Base-by-base conservation (phyloP, 2,888 invertebrate genomes). In the Orgyia antiqua region DNA sequence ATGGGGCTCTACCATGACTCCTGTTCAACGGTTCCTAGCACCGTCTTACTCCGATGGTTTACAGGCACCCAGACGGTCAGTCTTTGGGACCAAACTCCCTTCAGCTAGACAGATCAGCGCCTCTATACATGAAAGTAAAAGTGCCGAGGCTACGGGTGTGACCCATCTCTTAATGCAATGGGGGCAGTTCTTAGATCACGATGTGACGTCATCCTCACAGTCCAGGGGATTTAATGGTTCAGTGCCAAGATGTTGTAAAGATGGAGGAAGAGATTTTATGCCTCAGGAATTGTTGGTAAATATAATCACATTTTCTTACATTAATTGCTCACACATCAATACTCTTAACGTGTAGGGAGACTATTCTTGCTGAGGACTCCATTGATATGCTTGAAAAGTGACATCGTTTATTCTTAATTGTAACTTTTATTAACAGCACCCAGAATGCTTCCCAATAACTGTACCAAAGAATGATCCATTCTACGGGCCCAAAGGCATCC, bases 101-200 rank as follows among this genome's bases (percentile, higher is more conserved):
- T 94, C 93, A 27, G 89, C 96, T 0, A 80, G 96, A 13, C 88
- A 89, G 37, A 89, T 96, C 45, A 94, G 95, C 62, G 82, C 91
- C 6, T 60, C 87, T 2, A 88, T 86, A 17, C 92, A 92, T 48
- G 79, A 86, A 40, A 86, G 88, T 49, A 87, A 87, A 42, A 90
- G 91, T 51, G 87, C 87, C 0, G 92, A 92, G 44, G 88, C 90
- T 4, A 87, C 88, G 0, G 88, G 89, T 0, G 87, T 94, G 5
- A 94, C 94, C 0, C 90, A 93, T 46, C 90, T 94, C 89, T 88
- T 94, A 36, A 95, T 95, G 90, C 96, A 96, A 65, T 96, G 96
- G 94, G 96, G 96, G 0, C 96, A 97, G 73, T 92, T 97, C 51
- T 61, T 97, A 35, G 96, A 96, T 63, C 96, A 97, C 58, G 96